Evolutionary conservation across 2,797 vertebrate genomes (phyloP).

Genomic region (Falco rusticolus): DNA sequence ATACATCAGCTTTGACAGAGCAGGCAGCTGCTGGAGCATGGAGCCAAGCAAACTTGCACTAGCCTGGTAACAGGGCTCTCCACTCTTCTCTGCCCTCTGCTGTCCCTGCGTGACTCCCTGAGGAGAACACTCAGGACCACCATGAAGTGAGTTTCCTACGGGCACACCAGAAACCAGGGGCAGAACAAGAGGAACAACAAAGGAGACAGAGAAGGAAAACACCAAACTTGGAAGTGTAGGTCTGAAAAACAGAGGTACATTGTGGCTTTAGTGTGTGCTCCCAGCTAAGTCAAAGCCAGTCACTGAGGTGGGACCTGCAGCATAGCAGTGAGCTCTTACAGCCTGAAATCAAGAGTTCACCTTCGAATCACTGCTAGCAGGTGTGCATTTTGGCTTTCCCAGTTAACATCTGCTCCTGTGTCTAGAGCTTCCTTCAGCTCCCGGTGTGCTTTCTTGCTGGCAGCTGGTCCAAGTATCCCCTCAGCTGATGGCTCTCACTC

Average conservation of each 20-base stretch:
- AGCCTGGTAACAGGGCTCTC: background rate
- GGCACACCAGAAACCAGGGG: background rate
- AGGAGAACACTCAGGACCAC: background rate
- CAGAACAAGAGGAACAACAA: background rate
- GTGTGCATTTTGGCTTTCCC: conserved; percentile 76
- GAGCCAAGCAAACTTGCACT: background rate
- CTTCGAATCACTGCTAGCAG: conserved; percentile 86
- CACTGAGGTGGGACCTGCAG: background rate
- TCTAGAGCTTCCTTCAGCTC: conserved; percentile 84
- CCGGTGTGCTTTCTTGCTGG: conserved; percentile 82
- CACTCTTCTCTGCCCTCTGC: background rate
- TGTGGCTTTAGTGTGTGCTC: background rate
- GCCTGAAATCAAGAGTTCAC: conserved; percentile 56
- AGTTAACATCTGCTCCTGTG: conserved; percentile 71
- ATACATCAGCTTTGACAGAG: background rate
- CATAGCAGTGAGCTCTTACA: background rate
- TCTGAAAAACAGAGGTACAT: background rate
- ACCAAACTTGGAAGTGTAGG: background rate
- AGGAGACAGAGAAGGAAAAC: background rate
- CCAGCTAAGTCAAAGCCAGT: background rate
- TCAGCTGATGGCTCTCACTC: conserved; percentile 79
- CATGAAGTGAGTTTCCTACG: background rate
- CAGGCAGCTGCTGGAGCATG: background rate
- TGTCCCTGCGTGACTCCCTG: background rate
- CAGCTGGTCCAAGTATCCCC: conserved; percentile 84